Conservation (phyloP, 2,113 vertebrate genomes). For the Anas platyrhynchos region DNA sequence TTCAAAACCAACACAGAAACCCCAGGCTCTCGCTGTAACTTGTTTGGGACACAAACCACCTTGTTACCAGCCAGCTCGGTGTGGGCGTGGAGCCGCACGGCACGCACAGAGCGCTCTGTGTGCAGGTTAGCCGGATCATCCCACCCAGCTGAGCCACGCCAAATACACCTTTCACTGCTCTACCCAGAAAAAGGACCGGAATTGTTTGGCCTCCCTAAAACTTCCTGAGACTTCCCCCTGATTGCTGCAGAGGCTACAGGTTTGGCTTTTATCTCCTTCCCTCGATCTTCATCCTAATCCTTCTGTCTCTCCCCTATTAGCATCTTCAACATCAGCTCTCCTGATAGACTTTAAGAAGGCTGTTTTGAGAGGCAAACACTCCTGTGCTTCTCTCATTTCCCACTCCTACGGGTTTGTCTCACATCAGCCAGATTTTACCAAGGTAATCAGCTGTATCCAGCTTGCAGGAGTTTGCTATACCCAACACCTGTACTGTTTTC, state of each 20-base stretch:
- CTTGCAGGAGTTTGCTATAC: neutral
- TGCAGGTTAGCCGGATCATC: neutral
- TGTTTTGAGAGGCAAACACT: neutral
- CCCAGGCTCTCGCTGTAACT: neutral
- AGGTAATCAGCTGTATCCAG: neutral
- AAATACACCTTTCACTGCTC: neutral
- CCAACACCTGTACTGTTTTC: neutral
- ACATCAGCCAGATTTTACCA: neutral
- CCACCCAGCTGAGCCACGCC: neutral
- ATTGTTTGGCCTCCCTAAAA: neutral
- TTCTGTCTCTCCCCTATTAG: neutral
- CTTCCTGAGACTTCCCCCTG: neutral
- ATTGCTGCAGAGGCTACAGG: neutral
- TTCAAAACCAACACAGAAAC: neutral
- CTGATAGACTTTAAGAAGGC: neutral
- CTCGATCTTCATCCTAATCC: neutral
- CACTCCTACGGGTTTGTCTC: neutral
- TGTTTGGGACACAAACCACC: constrained; percentile 34
- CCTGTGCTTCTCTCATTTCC: neutral
- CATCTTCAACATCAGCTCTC: neutral
- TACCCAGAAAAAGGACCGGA: neutral
- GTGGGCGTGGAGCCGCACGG: neutral
- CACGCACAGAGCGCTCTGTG: neutral
- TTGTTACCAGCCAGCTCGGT: constrained; percentile 1
- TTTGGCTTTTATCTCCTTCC: neutral